These are phyloP conservation scores for Electrona antarctica DNA, from an alignment of 2,113 vertebrate genomes.

Conservation along the genomic window DNA sequence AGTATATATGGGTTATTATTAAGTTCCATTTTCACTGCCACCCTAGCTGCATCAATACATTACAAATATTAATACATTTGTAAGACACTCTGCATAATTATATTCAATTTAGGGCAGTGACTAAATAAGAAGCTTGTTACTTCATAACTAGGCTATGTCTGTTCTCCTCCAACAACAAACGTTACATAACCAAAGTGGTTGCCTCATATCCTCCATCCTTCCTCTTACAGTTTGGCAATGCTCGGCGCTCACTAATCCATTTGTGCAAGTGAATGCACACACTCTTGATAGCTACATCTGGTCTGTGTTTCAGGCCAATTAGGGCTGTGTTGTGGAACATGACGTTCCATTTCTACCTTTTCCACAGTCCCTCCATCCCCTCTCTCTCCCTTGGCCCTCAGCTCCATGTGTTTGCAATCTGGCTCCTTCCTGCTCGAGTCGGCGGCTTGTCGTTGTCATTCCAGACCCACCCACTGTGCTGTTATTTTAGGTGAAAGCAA, in stretches of 20 bases:
- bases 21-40: no score
- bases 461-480: not conserved
- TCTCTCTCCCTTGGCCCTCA: no score
- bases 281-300: constrained; percentile 48
- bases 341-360: constrained; percentile 8
- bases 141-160: not conserved
- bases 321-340: constrained; percentile 29
- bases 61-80: no score
- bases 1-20: no score
- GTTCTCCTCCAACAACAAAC: constrained; percentile 9
- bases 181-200: constrained; percentile 44
- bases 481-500: not conserved
- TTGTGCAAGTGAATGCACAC: constrained; percentile 19
- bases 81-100: no score
- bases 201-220: constrained; percentile 41
- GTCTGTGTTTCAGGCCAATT: constrained; percentile 36
- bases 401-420: not conserved
- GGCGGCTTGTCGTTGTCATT: not conserved
- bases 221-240: constrained; percentile 32
- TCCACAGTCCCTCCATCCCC: not conserved
- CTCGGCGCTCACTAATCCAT: constrained; percentile 28
- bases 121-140: not conserved
- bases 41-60: no score
- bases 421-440: not conserved
- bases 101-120: no score